Evolutionary conservation across 2,113 vertebrate genomes (phyloP), one percentile per base, ranked within the genome.

Genomic region (Nibea coibor): DNA sequence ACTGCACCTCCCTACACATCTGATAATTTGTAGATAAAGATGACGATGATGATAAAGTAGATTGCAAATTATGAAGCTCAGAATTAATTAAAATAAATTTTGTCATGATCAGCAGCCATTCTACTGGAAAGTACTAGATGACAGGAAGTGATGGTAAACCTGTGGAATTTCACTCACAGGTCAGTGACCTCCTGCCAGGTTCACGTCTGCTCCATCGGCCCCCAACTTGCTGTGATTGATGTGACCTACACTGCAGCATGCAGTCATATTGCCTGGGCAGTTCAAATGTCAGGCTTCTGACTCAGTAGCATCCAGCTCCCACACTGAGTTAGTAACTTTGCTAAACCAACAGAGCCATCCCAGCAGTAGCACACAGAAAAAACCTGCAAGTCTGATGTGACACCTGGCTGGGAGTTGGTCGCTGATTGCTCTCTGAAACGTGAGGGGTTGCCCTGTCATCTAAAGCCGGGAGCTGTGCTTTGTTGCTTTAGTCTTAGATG

Each of bases 271-370:
- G 78, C 75, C 78, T 43, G 22, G 22, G 24, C 22, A 58, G 61
- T 78, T 87, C 85, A 82, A 76, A 82, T 54, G 78, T 91, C 78
- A 83, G 57, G 51, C 85, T 87, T 82, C 81, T 81, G 75, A 43
- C 70, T 78, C 85, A 72, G 85, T 80, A 72, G 85, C 81, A 76
- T 42, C 42, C 64, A 39, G 79, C 69, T 80, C 74, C 50, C 69
- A 82, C 82, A 78, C 73, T 22, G 81, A 75, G 63, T 62, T 51
- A 2, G 26, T 35, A 31, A 72, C 75, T 66, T 71, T 28, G 15
- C 22, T 72, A 63, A 83, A 87, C 24, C 66, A 81, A 73, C 71
- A 72, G 12, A 67, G 63, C 69, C 70, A 50, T 58, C 62, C 48
- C 39, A 17, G 70, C 64, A 84, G 26, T 69, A 43, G 42, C 48